phyloP scores from a whole-genome alignment of 1,140 invertebrate species.

The Trissolcus basalis region DNA sequence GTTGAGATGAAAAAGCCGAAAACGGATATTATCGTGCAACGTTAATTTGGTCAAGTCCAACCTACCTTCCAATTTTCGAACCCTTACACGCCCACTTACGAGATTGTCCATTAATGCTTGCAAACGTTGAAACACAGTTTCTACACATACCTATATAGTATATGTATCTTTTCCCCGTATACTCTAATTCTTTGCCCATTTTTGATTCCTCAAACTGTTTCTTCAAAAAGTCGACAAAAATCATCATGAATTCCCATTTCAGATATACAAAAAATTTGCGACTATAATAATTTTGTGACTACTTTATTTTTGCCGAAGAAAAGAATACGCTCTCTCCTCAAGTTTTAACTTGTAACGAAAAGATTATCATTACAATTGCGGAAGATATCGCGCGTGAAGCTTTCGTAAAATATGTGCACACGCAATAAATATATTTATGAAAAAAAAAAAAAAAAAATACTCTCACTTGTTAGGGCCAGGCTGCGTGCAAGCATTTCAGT shows the following conservation, averaged over 20 bases:
- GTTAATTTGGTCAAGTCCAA: conserved; percentile 75
- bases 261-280: too few species aligned
- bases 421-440: background rate
- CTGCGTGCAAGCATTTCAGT: background rate
- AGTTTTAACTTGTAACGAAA: too few species aligned
- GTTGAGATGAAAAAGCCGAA: conserved; percentile 53
- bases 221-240: too few species aligned
- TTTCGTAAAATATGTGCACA: background rate
- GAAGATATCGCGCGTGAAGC: background rate
- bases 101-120: conserved; percentile 74
- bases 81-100: conserved; percentile 75
- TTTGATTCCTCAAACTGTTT: conserved; percentile 11
- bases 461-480: too few species aligned
- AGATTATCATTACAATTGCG: too few species aligned
- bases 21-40: conserved; percentile 77
- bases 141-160: conserved; percentile 57
- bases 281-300: too few species aligned
- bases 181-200: conserved; percentile 19
- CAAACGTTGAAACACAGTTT: conserved; percentile 70
- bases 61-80: conserved; percentile 77
- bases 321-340: too few species aligned
- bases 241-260: too few species aligned
- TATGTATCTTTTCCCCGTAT: conserved; percentile 20
- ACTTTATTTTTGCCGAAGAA: too few species aligned
- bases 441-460: background rate